Conservation (phyloP, 2,797 vertebrate species). For the Pseudochirops cupreus region DNA sequence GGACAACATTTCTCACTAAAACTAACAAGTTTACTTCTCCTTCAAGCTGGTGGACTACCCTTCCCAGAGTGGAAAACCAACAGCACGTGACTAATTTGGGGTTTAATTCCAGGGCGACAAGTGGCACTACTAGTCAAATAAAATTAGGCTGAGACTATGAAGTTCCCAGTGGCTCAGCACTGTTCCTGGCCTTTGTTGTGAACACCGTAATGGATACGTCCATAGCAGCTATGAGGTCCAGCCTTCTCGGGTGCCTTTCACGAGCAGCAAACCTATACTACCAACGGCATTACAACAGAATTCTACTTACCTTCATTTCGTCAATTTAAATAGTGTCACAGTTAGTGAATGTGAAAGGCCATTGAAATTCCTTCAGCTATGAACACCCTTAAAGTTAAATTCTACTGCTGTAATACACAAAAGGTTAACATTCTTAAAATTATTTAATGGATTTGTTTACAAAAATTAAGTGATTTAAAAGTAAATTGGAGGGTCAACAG, state of each 20-base stretch:
- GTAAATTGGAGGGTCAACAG: background rate
- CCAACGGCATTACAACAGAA: background rate
- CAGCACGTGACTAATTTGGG: background rate
- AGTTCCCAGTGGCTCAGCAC: background rate
- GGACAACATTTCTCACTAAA: background rate
- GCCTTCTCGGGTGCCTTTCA: accelerated
- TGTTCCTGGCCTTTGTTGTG: background rate
- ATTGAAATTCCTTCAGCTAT: background rate
- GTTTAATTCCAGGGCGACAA: background rate
- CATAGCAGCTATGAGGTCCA: accelerated
- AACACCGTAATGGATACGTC: too few species aligned
- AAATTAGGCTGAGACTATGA: background rate
- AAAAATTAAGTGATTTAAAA: background rate
- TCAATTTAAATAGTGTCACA: background rate
- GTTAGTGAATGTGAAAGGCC: background rate
- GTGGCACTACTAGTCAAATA: background rate
- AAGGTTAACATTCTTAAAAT: background rate
- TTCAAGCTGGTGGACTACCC: background rate
- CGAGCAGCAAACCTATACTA: accelerated
- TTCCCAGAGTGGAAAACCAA: background rate
- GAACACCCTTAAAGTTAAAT: constrained; percentile 5
- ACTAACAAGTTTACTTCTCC: background rate
- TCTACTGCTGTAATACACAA: background rate
- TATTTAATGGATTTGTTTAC: background rate
- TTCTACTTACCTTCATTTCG: background rate